A percentile compares a stretch with the other conserved stretches of the same genome.
Conservation (phyloP, 2,113 vertebrate species). For the Leptobrachium leishanense region DNA sequence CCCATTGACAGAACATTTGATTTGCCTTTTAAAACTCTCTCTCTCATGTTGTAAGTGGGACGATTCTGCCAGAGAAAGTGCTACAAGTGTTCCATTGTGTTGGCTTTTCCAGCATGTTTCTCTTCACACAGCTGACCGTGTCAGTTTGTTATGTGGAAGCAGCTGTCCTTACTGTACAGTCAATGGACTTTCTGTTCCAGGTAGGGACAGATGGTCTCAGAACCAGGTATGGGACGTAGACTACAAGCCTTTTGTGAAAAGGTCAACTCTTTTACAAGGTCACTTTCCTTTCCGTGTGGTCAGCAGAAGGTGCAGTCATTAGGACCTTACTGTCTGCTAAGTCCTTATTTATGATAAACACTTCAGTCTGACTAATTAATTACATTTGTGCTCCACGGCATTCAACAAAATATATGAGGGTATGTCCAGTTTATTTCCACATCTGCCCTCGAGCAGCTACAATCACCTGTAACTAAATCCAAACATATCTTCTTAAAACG, state of each 20-base stretch:
- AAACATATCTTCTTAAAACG: no score
- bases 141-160: conserved; percentile 73
- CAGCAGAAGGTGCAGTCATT: neutral
- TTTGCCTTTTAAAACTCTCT: conserved; percentile 55
- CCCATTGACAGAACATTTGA: conserved; percentile 58
- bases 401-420: no score
- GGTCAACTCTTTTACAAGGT: conserved; percentile 7
- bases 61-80: conserved; percentile 61
- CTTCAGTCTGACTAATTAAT: no score
- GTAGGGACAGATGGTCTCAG: conserved; percentile 73
- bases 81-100: conserved; percentile 71
- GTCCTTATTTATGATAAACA: no score
- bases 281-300: neutral
- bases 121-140: conserved; percentile 74
- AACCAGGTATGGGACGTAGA: conserved; percentile 62
- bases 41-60: conserved; percentile 53
- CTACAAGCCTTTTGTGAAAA: conserved; percentile 1
- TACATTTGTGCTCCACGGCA: no score
- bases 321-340: neutral
- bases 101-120: conserved; percentile 50
- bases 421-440: no score
- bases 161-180: conserved; percentile 70
- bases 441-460: no score
- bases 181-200: conserved; percentile 74
- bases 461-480: no score